Evolutionary conservation across 2,797 vertebrate genomes (phyloP).

Genomic region (Chiloscyllium punctatum): DNA sequence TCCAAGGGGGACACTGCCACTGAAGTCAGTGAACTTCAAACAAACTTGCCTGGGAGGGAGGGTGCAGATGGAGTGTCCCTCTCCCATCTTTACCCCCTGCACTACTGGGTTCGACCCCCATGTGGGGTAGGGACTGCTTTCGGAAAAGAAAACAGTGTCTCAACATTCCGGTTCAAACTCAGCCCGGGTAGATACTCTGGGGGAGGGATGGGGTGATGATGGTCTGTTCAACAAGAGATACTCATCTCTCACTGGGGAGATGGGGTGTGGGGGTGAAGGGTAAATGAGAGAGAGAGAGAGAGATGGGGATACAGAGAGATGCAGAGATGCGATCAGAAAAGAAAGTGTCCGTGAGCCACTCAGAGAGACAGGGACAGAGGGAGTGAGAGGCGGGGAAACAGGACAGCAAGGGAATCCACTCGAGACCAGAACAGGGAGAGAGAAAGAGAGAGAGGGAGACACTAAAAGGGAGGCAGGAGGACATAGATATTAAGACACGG

Average conservation of each 20-base stretch:
- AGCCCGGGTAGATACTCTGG: not conserved
- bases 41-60: not conserved
- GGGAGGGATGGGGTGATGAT: not conserved
- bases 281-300: not conserved
- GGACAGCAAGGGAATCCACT: not conserved
- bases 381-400: not conserved
- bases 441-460: not conserved
- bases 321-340: not conserved
- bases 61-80: not conserved
- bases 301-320: not conserved
- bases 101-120: fast-evolving
- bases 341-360: not conserved
- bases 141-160: no score
- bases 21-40: not conserved
- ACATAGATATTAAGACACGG: not conserved
- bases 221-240: not conserved
- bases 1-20: not conserved
- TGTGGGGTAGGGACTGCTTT: not conserved
- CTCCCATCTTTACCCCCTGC: not conserved
- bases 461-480: no score
- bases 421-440: not conserved
- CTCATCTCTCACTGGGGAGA: not conserved
- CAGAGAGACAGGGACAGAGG: not conserved
- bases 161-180: not conserved
- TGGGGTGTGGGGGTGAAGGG: not conserved